These are phyloP conservation scores for Vireo griseus DNA, from an alignment of 2,797 vertebrate genomes.

Conservation along the genomic window DNA sequence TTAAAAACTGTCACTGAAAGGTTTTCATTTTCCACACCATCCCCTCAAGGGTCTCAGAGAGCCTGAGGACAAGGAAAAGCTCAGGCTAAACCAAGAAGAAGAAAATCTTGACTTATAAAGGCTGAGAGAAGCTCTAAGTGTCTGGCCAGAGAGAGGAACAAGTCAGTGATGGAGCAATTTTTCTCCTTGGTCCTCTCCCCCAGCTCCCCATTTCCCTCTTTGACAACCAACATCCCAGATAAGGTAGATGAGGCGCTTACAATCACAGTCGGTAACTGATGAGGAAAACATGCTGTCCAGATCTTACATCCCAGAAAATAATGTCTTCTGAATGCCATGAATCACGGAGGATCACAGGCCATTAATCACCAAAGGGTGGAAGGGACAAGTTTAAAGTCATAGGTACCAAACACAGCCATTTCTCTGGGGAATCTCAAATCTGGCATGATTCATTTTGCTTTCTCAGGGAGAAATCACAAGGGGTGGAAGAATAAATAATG, in stretches of 20 bases:
- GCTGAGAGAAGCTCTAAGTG: background rate
- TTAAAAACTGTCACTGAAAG: background rate
- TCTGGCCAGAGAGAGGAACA: background rate
- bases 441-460: slow-evolving; percentile 27
- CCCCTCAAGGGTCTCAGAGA: background rate
- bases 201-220: background rate
- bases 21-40: slow-evolving; percentile 1
- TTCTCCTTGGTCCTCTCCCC: background rate
- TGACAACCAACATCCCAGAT: background rate
- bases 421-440: slow-evolving; percentile 12
- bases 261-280: background rate
- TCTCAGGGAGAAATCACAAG: background rate
- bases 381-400: background rate
- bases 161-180: background rate
- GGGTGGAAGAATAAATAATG: slow-evolving; percentile 7
- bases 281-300: slow-evolving; percentile 57
- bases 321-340: slow-evolving; percentile 42
- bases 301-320: slow-evolving; percentile 21
- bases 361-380: slow-evolving; percentile 41
- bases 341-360: background rate
- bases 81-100: background rate
- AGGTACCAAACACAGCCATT: background rate
- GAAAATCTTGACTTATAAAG: background rate
- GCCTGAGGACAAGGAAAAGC: background rate
- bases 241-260: background rate